phyloP scores from a whole-genome alignment of 2,888 invertebrate genomes.

The Drosophila conformis region DNA sequence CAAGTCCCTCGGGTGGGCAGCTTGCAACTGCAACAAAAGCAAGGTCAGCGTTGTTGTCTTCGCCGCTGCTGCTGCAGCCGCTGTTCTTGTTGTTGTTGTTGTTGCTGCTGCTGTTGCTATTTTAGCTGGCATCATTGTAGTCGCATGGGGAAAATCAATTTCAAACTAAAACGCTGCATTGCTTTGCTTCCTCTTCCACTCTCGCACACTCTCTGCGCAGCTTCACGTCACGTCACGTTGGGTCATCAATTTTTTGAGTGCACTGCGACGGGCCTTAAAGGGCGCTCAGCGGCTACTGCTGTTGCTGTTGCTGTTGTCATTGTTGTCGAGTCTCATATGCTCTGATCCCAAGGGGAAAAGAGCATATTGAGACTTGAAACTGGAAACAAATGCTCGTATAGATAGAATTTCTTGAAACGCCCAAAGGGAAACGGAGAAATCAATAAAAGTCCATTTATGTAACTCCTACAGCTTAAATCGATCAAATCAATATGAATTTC shows the following conservation, averaged over 20 bases:
- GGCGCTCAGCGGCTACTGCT: conserved; percentile 48
- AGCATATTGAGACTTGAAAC: not conserved
- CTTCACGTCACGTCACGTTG: conserved; percentile 77
- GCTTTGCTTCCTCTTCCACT: conserved; percentile 35
- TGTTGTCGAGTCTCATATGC: conserved; percentile 44
- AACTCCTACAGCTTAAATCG: not conserved
- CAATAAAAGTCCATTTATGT: not conserved
- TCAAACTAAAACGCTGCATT: conserved; percentile 71
- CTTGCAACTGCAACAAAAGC: conserved; percentile 55
- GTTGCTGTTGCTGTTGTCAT: conserved; percentile 61
- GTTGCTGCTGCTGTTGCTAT: conserved; percentile 15
- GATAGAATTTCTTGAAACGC: not conserved
- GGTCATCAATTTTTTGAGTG: conserved; percentile 81
- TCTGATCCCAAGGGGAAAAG: not conserved
- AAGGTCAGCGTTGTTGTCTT: conserved; percentile 64
- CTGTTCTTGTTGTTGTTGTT: conserved; percentile 5
- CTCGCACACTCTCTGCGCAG: conserved; percentile 7
- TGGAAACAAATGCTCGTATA: not conserved
- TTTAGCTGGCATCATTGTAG: conserved; percentile 43
- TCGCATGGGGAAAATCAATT: conserved; percentile 76
- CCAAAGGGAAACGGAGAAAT: not conserved
- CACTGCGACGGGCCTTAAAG: conserved; percentile 73
- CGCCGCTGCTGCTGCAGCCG: conserved; percentile 7
- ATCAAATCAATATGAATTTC: not conserved
- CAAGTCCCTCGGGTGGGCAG: conserved; percentile 68